These are phyloP conservation scores for Ptilodon capucinus DNA, from an alignment of 2,888 invertebrate genomes.

Conservation along the genomic window DNA sequence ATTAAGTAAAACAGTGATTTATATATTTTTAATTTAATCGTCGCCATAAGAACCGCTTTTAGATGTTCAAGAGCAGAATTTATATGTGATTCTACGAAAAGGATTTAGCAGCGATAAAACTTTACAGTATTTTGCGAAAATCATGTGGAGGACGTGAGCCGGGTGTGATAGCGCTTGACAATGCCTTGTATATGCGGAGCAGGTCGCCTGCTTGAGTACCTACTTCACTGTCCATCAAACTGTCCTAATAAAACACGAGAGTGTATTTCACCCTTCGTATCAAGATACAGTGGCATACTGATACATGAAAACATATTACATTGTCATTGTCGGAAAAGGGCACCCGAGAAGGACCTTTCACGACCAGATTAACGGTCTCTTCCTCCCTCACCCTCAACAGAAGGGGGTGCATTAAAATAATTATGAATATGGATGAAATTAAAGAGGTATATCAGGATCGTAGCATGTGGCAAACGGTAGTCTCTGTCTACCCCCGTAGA, in stretches of 20 bases:
- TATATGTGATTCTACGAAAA: not conserved
- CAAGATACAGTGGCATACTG: not conserved
- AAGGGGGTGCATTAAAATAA: no score
- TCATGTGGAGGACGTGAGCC: not conserved
- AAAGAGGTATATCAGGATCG: no score
- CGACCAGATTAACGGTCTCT: no score
- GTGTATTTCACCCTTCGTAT: not conserved
- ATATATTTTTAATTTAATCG: not conserved
- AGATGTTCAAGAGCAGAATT: not conserved
- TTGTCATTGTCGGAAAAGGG: no score
- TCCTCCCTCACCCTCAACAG: no score
- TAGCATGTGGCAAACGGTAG: no score
- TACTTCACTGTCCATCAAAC: not conserved
- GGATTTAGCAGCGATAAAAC: not conserved
- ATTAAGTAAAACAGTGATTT: not conserved
- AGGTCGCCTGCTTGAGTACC: not conserved
- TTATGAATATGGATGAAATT: no score
- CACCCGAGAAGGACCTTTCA: no score
- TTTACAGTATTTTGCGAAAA: not conserved
- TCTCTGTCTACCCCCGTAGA: no score
- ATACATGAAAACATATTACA: not conserved
- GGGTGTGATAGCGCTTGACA: not conserved
- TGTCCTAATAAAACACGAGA: not conserved
- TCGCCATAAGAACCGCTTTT: not conserved
- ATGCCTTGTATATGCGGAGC: not conserved